Base-by-base conservation (phyloP, 2,888 invertebrate genomes). In the Drosophila suboccidentalis region DNA sequence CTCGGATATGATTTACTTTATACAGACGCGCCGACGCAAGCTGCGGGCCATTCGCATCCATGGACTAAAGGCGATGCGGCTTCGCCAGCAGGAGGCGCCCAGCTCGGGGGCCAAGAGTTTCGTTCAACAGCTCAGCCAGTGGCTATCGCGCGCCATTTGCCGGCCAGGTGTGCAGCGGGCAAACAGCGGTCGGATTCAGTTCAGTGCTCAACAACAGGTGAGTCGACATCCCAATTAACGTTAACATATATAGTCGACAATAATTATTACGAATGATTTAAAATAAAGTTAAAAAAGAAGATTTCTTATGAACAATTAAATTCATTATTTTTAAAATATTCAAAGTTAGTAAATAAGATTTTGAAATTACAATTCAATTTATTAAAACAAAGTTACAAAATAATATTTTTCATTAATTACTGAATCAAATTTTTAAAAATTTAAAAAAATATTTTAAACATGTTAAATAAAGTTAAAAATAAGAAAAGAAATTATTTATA, bases 11-110 rank as follows among this genome's bases (percentile, higher is more conserved):
- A 90, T 92, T 8, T 88, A 91, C 67, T 91, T 91, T 19, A 83
- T 92, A 59, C 91, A 92, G 72, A 90, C 88, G 4, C 77, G 92
- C 36, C 91, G 92, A 3, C 86, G 90, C 50, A 91, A 90, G 38
- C 54, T 92, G 47, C 83, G 92, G 22, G 87, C 90, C 36, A 85
- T 92, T 6, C 89, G 92, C 3, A 60, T 91, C 5, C 82, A 83
- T 11, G 92, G 92, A 5, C 60, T 91, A 29, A 81, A 85, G 54
- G 68, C 68, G 4, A 90, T 91, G 55, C 70, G 82, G 4, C 68
- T 67, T 9, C 78, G 75, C 17, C 89, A 90, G 58, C 71, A 80
- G 58, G 80, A 85, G 29, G 29, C 61, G 0, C 57, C 55, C 36
- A 61, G 55, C 15, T 15, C 53, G 29, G 6, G 66, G 3, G 67